Evolutionary conservation across 1,140 invertebrate genomes (phyloP), one percentile per base, ranked within the genome.

Genomic region (Meteorus sp.): DNA sequence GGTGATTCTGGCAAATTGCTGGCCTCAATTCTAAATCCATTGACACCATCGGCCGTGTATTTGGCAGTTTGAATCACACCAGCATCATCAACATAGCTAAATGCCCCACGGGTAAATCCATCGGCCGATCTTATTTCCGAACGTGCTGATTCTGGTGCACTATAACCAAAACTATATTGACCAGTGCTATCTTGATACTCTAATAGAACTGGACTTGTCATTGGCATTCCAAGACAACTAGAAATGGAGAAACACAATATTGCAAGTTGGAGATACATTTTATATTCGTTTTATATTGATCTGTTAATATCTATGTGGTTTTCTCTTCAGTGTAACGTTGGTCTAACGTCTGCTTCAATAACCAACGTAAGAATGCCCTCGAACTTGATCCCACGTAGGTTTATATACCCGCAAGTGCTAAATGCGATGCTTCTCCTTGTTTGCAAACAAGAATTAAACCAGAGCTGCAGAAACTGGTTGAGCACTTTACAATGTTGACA

Each of bases 91-190:
- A 84, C 53, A 67, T 85, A 85, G 50, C 79, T 81, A 72, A 79
- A 85, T 29, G 64, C 61, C 9, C 76, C 77, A 2, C 66, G 68
- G 0, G 69, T 77, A 3, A 61, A 57, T 19, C 75, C 77, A 8
- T 78, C 67, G 7, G 63, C 45, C 0, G 66, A 76, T 37, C 77
- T 70, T 23, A 75, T 61, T 57, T 84, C 83, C 5, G 77, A 75
- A 55, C 82, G 81, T 9, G 81, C 74, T 0, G 81, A 82, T 2
- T 65, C 66, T 5, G 77, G 81, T 0, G 75, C 75, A 29, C 76
- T 75, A 66, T 84, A 84, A 2, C 82, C 83, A 56, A 83, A 84
- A 41, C 74, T 81, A 65, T 82, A 82, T 45, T 83, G 81, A 0
- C 82, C 82, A 5, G 75, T 58, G 50, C 79, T 81, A 63, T 84